Evolutionary conservation across 1,140 invertebrate species (phyloP).

Genomic region (Caenorhabditis briggsae): DNA sequence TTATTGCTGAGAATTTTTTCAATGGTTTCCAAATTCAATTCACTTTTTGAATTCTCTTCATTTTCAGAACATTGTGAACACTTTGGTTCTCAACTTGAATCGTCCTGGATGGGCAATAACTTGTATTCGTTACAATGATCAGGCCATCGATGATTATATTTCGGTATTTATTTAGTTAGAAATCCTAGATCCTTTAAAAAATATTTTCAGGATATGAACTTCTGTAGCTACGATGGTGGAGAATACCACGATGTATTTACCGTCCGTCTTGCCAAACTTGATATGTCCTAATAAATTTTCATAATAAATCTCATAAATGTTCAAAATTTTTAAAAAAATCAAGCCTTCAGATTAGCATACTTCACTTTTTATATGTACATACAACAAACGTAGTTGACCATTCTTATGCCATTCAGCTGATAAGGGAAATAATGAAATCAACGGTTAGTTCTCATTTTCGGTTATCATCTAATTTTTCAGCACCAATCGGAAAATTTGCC

Average conservation of each 20-base stretch:
- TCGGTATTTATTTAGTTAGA: background rate
- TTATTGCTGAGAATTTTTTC: no score
- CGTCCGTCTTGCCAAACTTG: constrained; percentile 56
- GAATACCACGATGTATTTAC: background rate
- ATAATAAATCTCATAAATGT: background rate
- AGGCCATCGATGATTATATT: background rate
- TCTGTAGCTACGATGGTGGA: constrained; percentile 48
- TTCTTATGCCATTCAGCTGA: background rate
- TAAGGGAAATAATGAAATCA: constrained; percentile 46
- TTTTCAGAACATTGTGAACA: constrained; percentile 32
- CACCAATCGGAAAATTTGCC: constrained; percentile 33
- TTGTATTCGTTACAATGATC: background rate
- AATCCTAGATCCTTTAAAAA: background rate
- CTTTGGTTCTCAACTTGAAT: constrained; percentile 17
- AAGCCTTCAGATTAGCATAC: background rate
- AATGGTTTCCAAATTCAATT: no score
- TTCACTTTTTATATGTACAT: background rate
- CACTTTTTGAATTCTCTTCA: no score
- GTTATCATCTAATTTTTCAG: constrained; percentile 46
- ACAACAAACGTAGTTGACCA: constrained; percentile 21
- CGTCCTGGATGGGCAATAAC: constrained; percentile 32
- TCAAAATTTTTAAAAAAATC: no score
- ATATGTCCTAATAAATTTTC: constrained; percentile 19
- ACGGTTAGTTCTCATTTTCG: constrained; percentile 41
- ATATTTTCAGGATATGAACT: constrained; percentile 56